Conservation (phyloP, 2,113 vertebrate species). For the Python bivittatus region DNA sequence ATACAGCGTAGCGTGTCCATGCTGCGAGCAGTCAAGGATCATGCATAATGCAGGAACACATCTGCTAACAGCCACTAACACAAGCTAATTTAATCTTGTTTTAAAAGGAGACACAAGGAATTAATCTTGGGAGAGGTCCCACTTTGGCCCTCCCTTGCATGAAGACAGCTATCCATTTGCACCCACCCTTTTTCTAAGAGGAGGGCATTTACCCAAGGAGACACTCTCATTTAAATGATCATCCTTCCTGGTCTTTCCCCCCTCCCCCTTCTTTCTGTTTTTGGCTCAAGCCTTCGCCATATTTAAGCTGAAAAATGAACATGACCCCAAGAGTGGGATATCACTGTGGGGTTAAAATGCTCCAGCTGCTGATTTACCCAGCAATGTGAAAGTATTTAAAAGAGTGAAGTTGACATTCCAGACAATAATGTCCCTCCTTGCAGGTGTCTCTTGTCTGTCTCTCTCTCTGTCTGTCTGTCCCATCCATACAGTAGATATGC, state of each 20-base stretch:
- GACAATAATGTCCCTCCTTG: background rate
- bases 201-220: slow-evolving; percentile 30
- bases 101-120: slow-evolving; percentile 72
- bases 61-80: slow-evolving; percentile 71
- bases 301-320: slow-evolving; percentile 63
- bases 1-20: slow-evolving; percentile 63
- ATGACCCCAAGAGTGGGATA: slow-evolving; percentile 13
- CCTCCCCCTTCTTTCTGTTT: background rate
- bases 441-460: background rate
- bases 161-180: slow-evolving; percentile 53
- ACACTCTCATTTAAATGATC: slow-evolving; percentile 50
- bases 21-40: slow-evolving; percentile 70
- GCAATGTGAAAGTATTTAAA: background rate
- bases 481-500: background rate
- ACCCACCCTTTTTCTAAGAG: background rate
- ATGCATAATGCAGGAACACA: slow-evolving; percentile 78
- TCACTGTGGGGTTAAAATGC: slow-evolving; percentile 39
- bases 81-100: slow-evolving; percentile 69
- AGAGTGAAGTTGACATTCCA: slow-evolving; percentile 9
- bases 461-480: background rate
- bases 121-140: slow-evolving; percentile 74
- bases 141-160: slow-evolving; percentile 63
- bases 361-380: slow-evolving; percentile 19
- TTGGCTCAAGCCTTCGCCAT: slow-evolving; percentile 59
- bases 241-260: slow-evolving; percentile 21